A percentile compares a stretch with the other conserved stretches of the same genome.
Evolutionary conservation across 2,888 invertebrate genomes (phyloP).

Genomic region (Ametastegia equiseti): DNA sequence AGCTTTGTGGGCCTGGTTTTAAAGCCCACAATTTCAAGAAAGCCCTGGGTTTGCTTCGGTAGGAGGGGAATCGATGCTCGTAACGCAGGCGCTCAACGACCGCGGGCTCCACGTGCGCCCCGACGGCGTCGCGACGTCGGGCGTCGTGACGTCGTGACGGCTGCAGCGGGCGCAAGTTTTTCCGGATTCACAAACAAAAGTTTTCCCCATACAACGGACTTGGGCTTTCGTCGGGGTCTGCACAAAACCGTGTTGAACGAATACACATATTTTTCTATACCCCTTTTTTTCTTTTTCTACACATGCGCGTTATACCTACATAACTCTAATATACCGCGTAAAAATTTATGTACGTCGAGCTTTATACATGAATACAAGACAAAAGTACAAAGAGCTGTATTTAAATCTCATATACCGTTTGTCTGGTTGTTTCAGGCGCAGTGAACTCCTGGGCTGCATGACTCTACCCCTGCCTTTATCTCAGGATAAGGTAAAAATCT

Average conservation of each 20-base stretch:
- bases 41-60: constrained; percentile 52
- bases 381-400: constrained; percentile 35
- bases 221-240: background rate
- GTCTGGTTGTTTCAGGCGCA: constrained; percentile 86
- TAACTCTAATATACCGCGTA: constrained; percentile 3
- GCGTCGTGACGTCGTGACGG: constrained; percentile 40
- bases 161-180: constrained; percentile 39
- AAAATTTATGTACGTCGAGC: constrained; percentile 12
- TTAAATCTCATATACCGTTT: constrained; percentile 64
- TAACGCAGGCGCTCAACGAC: constrained; percentile 68
- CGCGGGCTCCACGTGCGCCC: constrained; percentile 68
- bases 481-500: constrained; percentile 80
- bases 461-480: constrained; percentile 92
- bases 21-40: constrained; percentile 37
- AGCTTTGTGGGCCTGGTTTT: background rate
- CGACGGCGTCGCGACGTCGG: constrained; percentile 44
- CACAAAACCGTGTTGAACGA: background rate
- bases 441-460: constrained; percentile 96
- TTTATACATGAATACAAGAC: constrained; percentile 5
- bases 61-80: constrained; percentile 73
- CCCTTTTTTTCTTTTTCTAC: constrained; percentile 50
- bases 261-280: constrained; percentile 51
- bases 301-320: background rate
- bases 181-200: constrained; percentile 41
- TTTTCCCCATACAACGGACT: constrained; percentile 11